Evolutionary conservation across 2,797 vertebrate species (phyloP).

Genomic region (Atherinosoma microstoma): DNA sequence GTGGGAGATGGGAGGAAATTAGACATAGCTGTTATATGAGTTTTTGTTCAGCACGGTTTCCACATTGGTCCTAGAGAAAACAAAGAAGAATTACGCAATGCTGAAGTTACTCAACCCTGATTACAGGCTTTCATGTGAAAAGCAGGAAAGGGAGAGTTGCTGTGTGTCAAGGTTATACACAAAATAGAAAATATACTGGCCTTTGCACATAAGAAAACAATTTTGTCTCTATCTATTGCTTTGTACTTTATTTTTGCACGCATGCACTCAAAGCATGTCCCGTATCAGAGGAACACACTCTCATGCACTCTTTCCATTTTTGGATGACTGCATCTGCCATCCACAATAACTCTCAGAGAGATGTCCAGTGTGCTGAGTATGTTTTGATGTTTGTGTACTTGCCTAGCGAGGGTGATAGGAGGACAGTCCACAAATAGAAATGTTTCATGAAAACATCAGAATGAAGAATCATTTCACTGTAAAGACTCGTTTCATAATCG

Average conservation of each 20-base stretch:
- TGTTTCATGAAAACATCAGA: conserved; percentile 76
- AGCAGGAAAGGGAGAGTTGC: conserved; percentile 25
- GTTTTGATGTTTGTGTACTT: conserved; percentile 68
- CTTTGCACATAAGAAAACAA: not conserved
- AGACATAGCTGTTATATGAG: conserved; percentile 64
- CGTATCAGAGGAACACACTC: conserved; percentile 20
- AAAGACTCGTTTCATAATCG: conserved; percentile 73
- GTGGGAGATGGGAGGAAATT: conserved; percentile 67
- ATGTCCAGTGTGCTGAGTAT: conserved; percentile 57
- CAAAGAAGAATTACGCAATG: conserved; percentile 73
- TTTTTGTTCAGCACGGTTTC: conserved; percentile 64
- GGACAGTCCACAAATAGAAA: conserved; percentile 76
- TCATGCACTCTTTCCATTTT: conserved; percentile 49
- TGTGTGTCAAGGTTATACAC: conserved; percentile 18
- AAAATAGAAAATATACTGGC: conserved; percentile 10
- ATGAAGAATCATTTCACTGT: conserved; percentile 69
- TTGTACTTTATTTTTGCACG: conserved; percentile 33
- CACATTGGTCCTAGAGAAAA: conserved; percentile 62
- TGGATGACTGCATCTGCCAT: conserved; percentile 67
- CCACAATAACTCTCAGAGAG: conserved; percentile 56
- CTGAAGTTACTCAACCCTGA: conserved; percentile 67
- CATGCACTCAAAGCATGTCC: conserved; percentile 33
- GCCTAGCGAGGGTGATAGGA: conserved; percentile 55
- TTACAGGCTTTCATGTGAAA: conserved; percentile 60
- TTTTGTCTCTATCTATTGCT: not conserved